These are phyloP conservation scores for Gymnoscelis rufifasciata DNA, from an alignment of 2,888 invertebrate species.

Conservation along the genomic window DNA sequence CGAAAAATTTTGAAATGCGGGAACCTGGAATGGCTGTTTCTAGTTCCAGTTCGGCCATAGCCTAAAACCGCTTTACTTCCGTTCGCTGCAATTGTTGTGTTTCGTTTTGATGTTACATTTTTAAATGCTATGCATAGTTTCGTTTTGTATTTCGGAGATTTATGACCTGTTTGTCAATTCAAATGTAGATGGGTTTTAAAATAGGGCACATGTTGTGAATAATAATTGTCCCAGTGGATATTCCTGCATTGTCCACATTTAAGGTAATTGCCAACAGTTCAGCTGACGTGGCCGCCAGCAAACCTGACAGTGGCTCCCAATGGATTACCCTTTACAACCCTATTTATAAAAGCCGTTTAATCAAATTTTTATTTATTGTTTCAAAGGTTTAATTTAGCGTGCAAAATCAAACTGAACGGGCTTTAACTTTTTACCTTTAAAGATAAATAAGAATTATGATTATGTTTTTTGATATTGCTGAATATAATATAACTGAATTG, in stretches of 20 bases:
- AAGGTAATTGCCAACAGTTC: constrained; percentile 76
- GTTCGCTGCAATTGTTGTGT: constrained; percentile 16
- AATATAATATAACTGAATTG: too few relatives aligned
- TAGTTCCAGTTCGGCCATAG: constrained; percentile 26
- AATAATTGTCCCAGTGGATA: constrained; percentile 71
- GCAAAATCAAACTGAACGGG: background rate
- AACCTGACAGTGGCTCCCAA: constrained; percentile 68
- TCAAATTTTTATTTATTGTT: constrained; percentile 65
- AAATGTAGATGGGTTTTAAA: constrained; percentile 66
- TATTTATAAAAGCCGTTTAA: constrained; percentile 74
- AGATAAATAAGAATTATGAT: background rate
- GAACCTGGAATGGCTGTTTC: constrained; percentile 16
- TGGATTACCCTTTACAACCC: constrained; percentile 71
- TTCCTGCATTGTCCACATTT: constrained; percentile 75
- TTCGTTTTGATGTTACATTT: constrained; percentile 13
- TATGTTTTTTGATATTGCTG: too few relatives aligned
- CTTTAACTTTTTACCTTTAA: constrained; percentile 10
- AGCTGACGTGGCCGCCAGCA: constrained; percentile 69
- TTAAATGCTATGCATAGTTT: background rate
- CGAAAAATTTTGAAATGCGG: constrained; percentile 24
- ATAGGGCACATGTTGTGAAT: constrained; percentile 70
- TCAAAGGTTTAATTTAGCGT: constrained; percentile 19
- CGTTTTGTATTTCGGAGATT: background rate
- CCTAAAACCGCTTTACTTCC: constrained; percentile 14
- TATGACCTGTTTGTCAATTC: constrained; percentile 3